Evolutionary conservation across 2,888 invertebrate genomes (phyloP).

Genomic region (Melieria omissa): DNA sequence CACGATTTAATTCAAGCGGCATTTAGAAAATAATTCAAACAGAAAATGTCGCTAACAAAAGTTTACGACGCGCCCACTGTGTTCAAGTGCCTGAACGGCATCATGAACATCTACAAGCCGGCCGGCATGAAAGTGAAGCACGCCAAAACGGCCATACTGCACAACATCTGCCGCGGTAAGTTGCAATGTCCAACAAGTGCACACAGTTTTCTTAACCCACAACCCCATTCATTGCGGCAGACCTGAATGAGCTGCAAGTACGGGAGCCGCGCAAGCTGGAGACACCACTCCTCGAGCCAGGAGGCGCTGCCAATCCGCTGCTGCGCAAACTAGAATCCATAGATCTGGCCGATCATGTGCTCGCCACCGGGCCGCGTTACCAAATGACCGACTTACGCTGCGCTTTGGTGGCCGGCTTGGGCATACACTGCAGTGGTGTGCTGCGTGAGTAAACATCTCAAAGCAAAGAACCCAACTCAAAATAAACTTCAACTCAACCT

Average conservation of each 20-base stretch:
- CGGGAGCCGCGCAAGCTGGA: conserved; percentile 69
- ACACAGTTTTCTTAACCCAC: neutral
- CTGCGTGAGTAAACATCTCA: conserved; percentile 69
- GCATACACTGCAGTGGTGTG: conserved; percentile 78
- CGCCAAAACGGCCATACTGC: conserved; percentile 71
- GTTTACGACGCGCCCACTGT: conserved; percentile 70
- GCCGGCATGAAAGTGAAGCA: conserved; percentile 70
- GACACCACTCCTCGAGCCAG: conserved; percentile 72
- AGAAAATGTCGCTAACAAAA: conserved; percentile 56
- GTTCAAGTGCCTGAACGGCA: conserved; percentile 77
- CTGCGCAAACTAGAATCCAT: conserved; percentile 69
- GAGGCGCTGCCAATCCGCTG: conserved; percentile 70
- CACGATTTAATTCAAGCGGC: too few species aligned
- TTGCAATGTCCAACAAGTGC: neutral
- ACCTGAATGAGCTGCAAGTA: conserved; percentile 76
- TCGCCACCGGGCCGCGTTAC: conserved; percentile 82
- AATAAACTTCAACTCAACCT: neutral
- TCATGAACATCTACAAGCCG: conserved; percentile 85
- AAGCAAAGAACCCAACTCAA: neutral
- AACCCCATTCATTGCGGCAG: conserved; percentile 65
- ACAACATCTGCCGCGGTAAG: conserved; percentile 78
- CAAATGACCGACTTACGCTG: conserved; percentile 75
- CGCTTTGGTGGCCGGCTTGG: conserved; percentile 72
- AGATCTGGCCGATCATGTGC: conserved; percentile 79
- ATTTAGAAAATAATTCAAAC: too few species aligned